Conservation (phyloP, 2,888 invertebrate genomes). For the Ptychoptera contaminata region DNA sequence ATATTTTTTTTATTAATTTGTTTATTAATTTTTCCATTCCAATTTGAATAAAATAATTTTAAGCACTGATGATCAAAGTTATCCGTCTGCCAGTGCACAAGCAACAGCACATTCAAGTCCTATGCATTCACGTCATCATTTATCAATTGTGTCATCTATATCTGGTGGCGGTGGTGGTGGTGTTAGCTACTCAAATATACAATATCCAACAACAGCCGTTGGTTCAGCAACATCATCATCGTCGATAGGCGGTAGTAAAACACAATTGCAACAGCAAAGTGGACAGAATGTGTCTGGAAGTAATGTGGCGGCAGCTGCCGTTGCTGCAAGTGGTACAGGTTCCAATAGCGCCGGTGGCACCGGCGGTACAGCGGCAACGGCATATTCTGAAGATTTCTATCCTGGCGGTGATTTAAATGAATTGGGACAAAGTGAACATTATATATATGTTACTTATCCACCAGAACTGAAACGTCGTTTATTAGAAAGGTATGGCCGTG, state of each 20-base stretch:
- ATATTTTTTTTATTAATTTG: conserved; percentile 17
- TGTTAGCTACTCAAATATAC: neutral
- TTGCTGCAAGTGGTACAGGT: conserved; percentile 13
- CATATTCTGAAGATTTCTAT: neutral
- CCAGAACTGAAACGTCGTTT: conserved; percentile 70
- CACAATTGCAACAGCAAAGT: neutral
- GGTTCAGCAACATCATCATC: conserved; percentile 2
- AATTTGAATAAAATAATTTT: no score
- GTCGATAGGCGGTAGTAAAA: neutral
- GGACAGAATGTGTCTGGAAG: neutral
- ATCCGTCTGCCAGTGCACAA: conserved; percentile 32
- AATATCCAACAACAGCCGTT: neutral
- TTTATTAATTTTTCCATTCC: neutral
- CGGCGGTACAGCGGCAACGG: conserved; percentile 21
- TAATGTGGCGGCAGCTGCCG: conserved; percentile 16
- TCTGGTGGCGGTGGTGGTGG: conserved; percentile 18
- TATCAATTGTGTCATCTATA: conserved; percentile 27
- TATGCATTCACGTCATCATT: conserved; percentile 36
- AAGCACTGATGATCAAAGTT: conserved; percentile 51
- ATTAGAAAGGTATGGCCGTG: conserved; percentile 51
- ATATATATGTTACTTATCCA: conserved; percentile 78
- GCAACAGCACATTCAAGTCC: conserved; percentile 52
- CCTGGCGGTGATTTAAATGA: conserved; percentile 32
- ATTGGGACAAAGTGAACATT: conserved; percentile 52
- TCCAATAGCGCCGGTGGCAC: conserved; percentile 13